These are phyloP conservation scores for Toxotes jaculatrix DNA, from an alignment of 2,113 vertebrate species.

Conservation along the genomic window DNA sequence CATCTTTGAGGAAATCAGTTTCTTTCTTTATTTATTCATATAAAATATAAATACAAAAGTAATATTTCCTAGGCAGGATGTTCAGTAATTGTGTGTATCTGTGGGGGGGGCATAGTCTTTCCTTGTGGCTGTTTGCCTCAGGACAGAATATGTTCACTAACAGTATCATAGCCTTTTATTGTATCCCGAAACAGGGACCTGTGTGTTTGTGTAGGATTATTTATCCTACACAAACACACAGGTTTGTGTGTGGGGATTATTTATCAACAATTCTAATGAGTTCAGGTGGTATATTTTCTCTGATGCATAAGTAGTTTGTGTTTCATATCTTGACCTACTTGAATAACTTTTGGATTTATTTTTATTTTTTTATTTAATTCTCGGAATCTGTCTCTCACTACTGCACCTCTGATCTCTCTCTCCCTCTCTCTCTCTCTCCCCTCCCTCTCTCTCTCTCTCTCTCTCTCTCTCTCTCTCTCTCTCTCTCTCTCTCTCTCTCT, in stretches of 20 bases:
- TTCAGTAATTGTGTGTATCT: background rate
- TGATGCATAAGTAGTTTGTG: background rate
- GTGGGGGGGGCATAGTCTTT: background rate
- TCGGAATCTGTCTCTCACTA: constrained; percentile 24
- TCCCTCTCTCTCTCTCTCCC: too few species aligned
- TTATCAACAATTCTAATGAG: background rate
- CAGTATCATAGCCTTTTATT: background rate
- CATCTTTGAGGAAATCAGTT: constrained; percentile 19
- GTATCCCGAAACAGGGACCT: background rate
- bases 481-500: constrained; percentile 5
- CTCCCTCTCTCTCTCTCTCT: too few species aligned
- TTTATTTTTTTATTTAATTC: constrained; percentile 23
- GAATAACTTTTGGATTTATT: constrained; percentile 61
- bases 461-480: constrained; percentile 28
- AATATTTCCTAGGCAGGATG: background rate
- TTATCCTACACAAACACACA: too few species aligned
- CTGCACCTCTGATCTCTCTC: constrained; percentile 41
- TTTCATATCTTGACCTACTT: constrained; percentile 45
- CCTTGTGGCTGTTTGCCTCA: background rate
- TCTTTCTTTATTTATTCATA: too few species aligned
- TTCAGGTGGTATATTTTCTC: background rate
- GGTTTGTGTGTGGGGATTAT: background rate
- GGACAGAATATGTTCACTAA: background rate
- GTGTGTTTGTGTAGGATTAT: background rate
- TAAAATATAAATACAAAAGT: background rate